Conservation (phyloP, 1,140 invertebrate genomes). For the Protaetia brevitarsis region DNA sequence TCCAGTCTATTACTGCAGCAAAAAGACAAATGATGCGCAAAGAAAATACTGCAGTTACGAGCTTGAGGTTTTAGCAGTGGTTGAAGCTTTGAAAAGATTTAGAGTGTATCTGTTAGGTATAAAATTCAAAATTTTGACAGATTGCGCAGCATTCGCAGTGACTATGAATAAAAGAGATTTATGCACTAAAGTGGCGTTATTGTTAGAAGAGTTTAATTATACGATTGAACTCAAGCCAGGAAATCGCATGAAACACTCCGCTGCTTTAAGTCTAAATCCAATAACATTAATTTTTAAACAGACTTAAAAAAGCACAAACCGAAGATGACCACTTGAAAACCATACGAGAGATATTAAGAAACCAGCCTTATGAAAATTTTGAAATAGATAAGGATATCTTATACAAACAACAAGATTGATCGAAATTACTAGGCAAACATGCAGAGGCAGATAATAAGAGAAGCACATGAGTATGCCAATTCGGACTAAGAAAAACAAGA, state of each 20-base stretch:
- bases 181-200: conserved; percentile 38
- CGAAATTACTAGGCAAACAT: conserved; percentile 27
- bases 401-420: conserved; percentile 27
- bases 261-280: background rate
- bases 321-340: too few relatives aligned
- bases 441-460: conserved; percentile 31
- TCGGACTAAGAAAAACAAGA: conserved; percentile 42
- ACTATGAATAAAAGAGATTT: conserved; percentile 40
- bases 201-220: conserved; percentile 41
- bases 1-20: background rate
- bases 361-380: background rate
- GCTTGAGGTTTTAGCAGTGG: conserved; percentile 23
- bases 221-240: background rate
- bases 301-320: too few relatives aligned
- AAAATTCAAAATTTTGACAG: conserved; percentile 50
- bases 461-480: conserved; percentile 34
- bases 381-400: conserved; percentile 21
- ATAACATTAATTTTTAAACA: background rate
- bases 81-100: conserved; percentile 42
- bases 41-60: conserved; percentile 32
- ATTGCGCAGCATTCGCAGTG: conserved; percentile 43
- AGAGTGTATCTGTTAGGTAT: conserved; percentile 51
- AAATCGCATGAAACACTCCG: background rate
- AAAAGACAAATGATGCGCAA: background rate
- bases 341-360: too few relatives aligned